A percentile compares a stretch with the other conserved stretches of the same genome.
phyloP scores from a whole-genome alignment of 2,888 invertebrate species.

The Stenichneumon culpator region DNA sequence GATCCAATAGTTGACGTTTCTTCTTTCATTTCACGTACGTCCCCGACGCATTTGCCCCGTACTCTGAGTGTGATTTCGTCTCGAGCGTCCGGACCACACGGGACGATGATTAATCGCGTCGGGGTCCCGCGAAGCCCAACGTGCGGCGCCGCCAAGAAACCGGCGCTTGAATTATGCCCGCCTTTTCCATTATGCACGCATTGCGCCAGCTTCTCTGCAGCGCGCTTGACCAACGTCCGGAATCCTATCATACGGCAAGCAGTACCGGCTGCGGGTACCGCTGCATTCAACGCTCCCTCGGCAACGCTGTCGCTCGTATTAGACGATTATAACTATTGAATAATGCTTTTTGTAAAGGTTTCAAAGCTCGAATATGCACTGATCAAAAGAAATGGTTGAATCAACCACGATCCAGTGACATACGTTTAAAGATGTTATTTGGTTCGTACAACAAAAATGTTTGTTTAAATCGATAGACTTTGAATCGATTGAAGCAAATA shows the following conservation, averaged over 20 bases:
- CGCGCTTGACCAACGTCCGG: conserved; percentile 51
- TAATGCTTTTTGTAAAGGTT: not conserved
- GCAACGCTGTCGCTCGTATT: not conserved
- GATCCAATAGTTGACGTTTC: not conserved
- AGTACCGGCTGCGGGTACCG: conserved; percentile 16
- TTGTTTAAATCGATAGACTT: too few relatives aligned
- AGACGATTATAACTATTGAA: not conserved
- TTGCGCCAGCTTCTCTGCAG: conserved; percentile 49
- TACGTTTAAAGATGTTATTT: not conserved
- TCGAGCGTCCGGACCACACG: conserved; percentile 51
- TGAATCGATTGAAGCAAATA: not conserved
- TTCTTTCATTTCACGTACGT: not conserved
- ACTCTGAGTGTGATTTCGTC: not conserved
- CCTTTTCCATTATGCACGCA: conserved; percentile 61
- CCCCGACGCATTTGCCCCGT: not conserved
- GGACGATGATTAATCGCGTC: conserved; percentile 56
- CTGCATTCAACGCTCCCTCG: not conserved
- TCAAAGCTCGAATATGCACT: not conserved
- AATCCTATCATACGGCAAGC: conserved; percentile 7
- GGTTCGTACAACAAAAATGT: too few relatives aligned
- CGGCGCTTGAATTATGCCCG: conserved; percentile 62
- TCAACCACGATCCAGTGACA: not conserved
- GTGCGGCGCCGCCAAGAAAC: conserved; percentile 57
- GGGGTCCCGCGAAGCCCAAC: conserved; percentile 31
- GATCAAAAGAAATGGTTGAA: too few relatives aligned